A percentile compares a stretch with the other conserved stretches of the same genome.
Conservation (phyloP, 2,113 vertebrate species). For the Chloebia gouldiae region DNA sequence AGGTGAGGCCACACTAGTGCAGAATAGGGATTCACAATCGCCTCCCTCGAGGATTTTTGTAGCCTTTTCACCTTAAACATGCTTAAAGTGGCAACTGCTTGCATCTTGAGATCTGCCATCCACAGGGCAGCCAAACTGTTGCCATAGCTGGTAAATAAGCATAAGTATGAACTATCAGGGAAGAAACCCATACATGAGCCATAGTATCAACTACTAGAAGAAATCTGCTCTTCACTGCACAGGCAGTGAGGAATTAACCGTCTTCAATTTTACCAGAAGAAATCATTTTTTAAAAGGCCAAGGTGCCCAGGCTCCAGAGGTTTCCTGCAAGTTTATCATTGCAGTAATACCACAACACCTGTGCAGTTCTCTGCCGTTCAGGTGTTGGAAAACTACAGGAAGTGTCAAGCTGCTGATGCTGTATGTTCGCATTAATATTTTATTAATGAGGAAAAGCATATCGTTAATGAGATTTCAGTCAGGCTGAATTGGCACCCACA, state of each 20-base stretch:
- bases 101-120: not conserved
- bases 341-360: not conserved
- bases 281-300: not conserved
- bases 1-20: not conserved
- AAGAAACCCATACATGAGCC: not conserved
- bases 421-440: not conserved
- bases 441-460: not conserved
- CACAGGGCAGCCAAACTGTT: not conserved
- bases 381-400: not conserved
- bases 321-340: not conserved
- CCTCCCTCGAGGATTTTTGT: not conserved
- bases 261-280: accelerated
- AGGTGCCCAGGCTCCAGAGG: not conserved
- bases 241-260: not conserved
- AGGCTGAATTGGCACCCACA: not conserved
- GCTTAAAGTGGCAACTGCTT: not conserved
- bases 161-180: accelerated
- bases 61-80: accelerated
- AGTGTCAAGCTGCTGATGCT: not conserved
- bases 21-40: not conserved
- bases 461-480: not conserved
- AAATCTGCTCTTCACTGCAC: not conserved
- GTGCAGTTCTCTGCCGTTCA: not conserved
- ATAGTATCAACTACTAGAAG: accelerated
- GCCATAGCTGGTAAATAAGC: not conserved